Evolutionary conservation across 2,888 invertebrate species (phyloP).

Genomic region (Sipha maydis): DNA sequence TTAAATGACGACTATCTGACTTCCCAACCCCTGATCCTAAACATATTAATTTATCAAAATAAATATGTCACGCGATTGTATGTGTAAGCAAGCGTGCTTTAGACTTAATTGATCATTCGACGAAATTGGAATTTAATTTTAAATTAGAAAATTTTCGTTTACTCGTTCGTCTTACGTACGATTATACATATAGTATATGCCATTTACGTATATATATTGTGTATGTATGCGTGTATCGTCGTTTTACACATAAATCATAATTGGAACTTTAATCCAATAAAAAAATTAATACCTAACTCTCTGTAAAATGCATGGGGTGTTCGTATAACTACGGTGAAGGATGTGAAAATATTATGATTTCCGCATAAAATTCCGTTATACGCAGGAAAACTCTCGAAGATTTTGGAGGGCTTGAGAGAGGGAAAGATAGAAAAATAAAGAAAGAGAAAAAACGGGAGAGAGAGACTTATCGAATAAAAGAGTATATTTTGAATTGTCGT

Average conservation of each 20-base stretch:
- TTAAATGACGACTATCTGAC: conserved; percentile 20
- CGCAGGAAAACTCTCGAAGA: neutral
- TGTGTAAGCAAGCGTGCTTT: neutral
- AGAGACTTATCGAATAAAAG: too few species aligned
- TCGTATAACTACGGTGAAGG: neutral
- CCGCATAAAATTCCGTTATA: neutral
- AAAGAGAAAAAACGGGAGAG: too few species aligned
- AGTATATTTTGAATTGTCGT: too few species aligned
- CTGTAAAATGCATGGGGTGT: neutral
- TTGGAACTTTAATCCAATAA: conserved; percentile 33
- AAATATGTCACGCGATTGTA: neutral
- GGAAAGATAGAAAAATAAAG: too few species aligned
- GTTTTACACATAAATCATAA: conserved; percentile 44
- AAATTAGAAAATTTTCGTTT: conserved; percentile 36
- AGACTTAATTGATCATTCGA: conserved; percentile 33
- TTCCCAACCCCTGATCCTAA: neutral
- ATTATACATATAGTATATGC: neutral
- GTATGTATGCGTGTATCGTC: neutral
- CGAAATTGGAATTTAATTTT: conserved; percentile 12
- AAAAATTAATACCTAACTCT: conserved; percentile 27
- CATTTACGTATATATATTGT: neutral
- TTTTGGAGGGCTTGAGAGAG: neutral
- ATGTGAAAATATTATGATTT: neutral
- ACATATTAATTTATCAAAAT: neutral
- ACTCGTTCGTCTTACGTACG: neutral